Evolutionary conservation across 2,797 vertebrate genomes (phyloP), one percentile per base, ranked within the genome.

Genomic region (Clarias fuscus): DNA sequence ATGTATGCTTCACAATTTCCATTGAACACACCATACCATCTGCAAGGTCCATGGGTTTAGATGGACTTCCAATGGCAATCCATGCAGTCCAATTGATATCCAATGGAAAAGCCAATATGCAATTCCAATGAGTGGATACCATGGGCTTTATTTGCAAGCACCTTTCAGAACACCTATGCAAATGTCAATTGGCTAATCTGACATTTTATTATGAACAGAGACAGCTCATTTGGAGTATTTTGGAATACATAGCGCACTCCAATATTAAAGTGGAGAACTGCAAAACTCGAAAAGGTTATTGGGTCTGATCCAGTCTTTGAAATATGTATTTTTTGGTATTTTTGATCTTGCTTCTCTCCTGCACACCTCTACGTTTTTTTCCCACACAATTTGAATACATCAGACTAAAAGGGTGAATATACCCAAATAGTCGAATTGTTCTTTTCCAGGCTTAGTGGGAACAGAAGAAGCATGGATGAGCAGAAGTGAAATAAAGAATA

Each of bases 401-500:
- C 48, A 53, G 11, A 27, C 48, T 13, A 13, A n/a, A 75, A 56
- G 11, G 18, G 14, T 75, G 22, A 75, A 27, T n/a, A 53, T 53
- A n/a, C 43, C 22, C 43, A 53, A 11, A 48, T 1, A 22, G 20
- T 43, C 11, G 5, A 53, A 53, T 73, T 6, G 24, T n/a, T 14
- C 72, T 53, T 75, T 75, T 75, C 43, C n/a, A 24, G n/a, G 72
- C 43, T n/a, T 27, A 13, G 14, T 75, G 62, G 83, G 62, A 83
- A 48, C 48, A 24, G 37, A 24, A 43, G n/a, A 72, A 37, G 17
- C 58, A 72, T 20, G 67, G 22, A 62, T 64, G 58, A 77, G 72
- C 53, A 86, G 22, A 70, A 58, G 62, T 82, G 64, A 85, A 30
- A 84, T 79, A 48, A 18, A 53, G 53, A 53, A 84, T 62, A 84